Base-by-base conservation (phyloP, 2,888 invertebrate species). In the Plebejus anna region DNA sequence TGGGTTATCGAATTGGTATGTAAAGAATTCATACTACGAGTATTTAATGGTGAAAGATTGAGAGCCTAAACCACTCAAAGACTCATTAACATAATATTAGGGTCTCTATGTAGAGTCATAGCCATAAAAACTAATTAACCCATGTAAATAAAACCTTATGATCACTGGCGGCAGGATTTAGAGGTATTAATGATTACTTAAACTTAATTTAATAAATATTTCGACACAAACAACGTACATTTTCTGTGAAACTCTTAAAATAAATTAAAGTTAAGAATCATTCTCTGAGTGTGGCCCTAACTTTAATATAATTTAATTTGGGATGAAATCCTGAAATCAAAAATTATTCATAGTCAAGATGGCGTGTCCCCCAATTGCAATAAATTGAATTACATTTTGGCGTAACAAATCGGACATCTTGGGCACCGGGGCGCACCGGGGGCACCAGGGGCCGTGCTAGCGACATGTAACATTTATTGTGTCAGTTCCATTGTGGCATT, bases 401-500 rank as follows among this genome's bases (percentile, higher is more conserved):
- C 73, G 73, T 32, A 73, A 55, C 51, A 73, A 76, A 79, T 80
- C 79, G 78, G 79, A 79, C 80, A 80, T 81, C 76, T 81, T 80
- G 55, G 13, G 55, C 11, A 13, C 55, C 13, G 55, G 55, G 55
- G 55, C 55, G 16, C 55, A 55, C 38, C 38, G 77, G 57, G n/a
- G n/a, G n/a, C 11, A 16, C 13, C 51, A 47, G 42, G 42, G 42
- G 47, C 79, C 76, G 79, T 78, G 79, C 77, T 77, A 55, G 75
- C 77, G 78, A 76, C 79, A 77, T 55, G 77, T 78, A 76, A 80
- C 79, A 77, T 79, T 80, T 77, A 80, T 80, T 80, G 80, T 80
- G 79, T 77, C 78, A 76, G 72, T 61, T 75, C 78, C 80, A 81
- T 82, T 83, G 81, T 82, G 80, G 13, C 76, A 77, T 76, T 75